Conservation (phyloP, 2,888 invertebrate species). For the Phoenoteleia sp. region DNA sequence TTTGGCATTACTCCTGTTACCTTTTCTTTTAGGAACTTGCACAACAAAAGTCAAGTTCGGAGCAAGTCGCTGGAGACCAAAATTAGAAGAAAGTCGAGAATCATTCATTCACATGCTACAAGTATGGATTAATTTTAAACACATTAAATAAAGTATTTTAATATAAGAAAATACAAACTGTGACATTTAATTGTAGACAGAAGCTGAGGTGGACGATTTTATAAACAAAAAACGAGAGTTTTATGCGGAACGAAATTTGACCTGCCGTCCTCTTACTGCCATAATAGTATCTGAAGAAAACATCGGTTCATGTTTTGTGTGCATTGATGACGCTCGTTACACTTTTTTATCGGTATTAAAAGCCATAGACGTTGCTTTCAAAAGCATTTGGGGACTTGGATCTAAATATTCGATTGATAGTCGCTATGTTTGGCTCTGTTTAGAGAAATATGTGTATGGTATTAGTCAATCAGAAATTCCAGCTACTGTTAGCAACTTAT, state of each 20-base stretch:
- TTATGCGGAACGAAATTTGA: background rate
- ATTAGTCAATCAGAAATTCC: background rate
- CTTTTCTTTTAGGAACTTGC: constrained; percentile 18
- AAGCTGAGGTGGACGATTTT: background rate
- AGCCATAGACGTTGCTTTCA: background rate
- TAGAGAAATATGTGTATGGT: background rate
- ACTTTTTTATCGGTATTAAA: background rate
- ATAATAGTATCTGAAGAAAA: background rate
- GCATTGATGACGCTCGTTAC: background rate
- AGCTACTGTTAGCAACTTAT: background rate
- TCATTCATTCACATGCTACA: constrained; percentile 16
- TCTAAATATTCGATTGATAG: background rate
- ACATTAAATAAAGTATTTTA: background rate
- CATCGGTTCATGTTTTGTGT: background rate
- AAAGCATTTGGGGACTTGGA: background rate
- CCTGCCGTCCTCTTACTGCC: background rate
- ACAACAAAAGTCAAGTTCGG: constrained; percentile 3
- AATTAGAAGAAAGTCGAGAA: constrained; percentile 4
- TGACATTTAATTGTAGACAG: background rate
- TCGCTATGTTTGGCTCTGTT: background rate
- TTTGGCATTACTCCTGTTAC: constrained; percentile 15
- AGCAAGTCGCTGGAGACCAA: constrained; percentile 34
- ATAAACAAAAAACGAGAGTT: background rate
- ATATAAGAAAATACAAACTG: background rate
- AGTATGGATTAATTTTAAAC: background rate